Evolutionary conservation across 2,797 vertebrate species (phyloP).

Genomic region (Tapera naevia): DNA sequence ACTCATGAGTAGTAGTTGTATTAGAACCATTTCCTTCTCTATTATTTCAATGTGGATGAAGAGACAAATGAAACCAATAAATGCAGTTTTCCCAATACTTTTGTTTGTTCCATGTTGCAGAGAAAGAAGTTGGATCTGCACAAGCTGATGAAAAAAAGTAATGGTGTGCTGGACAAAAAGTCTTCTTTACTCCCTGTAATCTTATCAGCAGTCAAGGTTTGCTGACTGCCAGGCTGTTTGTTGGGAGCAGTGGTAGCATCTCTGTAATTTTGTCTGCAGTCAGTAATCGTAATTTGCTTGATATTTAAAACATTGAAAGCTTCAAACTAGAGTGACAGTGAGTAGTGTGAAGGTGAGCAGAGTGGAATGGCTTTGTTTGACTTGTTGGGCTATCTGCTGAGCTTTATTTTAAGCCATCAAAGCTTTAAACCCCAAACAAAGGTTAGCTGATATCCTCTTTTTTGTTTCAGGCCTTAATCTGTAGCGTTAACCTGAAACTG

Average conservation of each 20-base stretch:
- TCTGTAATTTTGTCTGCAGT: constrained; percentile 11
- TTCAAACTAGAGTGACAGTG: not conserved
- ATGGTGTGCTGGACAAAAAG: not conserved
- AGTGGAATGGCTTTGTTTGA: constrained; percentile 23
- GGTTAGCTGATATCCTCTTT: constrained; percentile 39
- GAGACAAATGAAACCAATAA: not conserved
- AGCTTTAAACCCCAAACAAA: constrained; percentile 59
- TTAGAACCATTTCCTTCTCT: not conserved
- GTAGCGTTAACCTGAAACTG: constrained; percentile 7
- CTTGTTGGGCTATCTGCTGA: constrained; percentile 33
- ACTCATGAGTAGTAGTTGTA: not conserved
- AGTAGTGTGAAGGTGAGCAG: constrained; percentile 24
- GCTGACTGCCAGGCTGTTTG: not conserved
- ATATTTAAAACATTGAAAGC: not conserved
- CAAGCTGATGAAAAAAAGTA: not conserved
- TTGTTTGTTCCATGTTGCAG: not conserved
- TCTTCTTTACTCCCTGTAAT: not conserved
- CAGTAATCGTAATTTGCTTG: not conserved
- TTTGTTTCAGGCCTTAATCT: constrained; percentile 54
- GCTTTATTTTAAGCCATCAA: constrained; percentile 58
- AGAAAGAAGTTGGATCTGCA: not conserved
- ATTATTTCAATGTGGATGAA: not conserved
- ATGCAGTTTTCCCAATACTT: not conserved
- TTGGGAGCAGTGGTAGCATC: not conserved
- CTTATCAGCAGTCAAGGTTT: not conserved